Base-by-base conservation (phyloP, 2,797 vertebrate genomes). In the Centroberyx gerrardi region DNA sequence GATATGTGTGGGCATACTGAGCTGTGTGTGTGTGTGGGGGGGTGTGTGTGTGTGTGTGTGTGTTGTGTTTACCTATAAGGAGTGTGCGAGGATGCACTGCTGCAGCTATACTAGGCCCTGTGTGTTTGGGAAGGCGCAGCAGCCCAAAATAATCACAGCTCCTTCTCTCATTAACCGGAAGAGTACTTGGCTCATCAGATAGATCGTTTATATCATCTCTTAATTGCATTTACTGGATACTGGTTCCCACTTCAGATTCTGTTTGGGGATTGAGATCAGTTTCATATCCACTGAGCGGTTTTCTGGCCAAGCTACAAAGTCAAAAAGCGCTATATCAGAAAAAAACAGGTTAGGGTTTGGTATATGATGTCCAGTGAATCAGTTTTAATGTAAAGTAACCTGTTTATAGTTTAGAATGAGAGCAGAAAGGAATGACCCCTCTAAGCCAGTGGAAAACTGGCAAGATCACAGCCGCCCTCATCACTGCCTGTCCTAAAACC, bases 1-100 rank as follows among this genome's bases (percentile, higher is more conserved):
- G 62, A 13, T 62, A 68, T 76, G 76, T 75, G 80, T 78, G 81
- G 78, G 77, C 68, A 64, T 52, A 36, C 61, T 67, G 68, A 75
- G 53, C 76, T 63, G 49, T 53, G 22, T 62, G 72, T 81, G 44
- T 54, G 14, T 56, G n/a, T 76, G 42, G 69, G 54, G 40, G 63
- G 31, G 52, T 54, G 28, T 28, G 49, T 17, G 64, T 53, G 63
- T 52, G 63, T 53, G 33, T 66, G 18, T 14, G 12, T 51, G 31
- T 15, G 18, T 64, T 55, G 27, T 75, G 48, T 64, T 54, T 58
- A 74, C 80, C 63, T 68, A 22, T 36, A 40, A 52, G 33, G 27
- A 68, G 18, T 59, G 29, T 46, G 46, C 60, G 38, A 59, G 49
- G 4, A 15, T 27, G 49, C 22, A 58, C 28, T 4, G 17, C 27